phyloP scores from a whole-genome alignment of 2,113 vertebrate genomes.

The Anarhynchus alexandrinus region DNA sequence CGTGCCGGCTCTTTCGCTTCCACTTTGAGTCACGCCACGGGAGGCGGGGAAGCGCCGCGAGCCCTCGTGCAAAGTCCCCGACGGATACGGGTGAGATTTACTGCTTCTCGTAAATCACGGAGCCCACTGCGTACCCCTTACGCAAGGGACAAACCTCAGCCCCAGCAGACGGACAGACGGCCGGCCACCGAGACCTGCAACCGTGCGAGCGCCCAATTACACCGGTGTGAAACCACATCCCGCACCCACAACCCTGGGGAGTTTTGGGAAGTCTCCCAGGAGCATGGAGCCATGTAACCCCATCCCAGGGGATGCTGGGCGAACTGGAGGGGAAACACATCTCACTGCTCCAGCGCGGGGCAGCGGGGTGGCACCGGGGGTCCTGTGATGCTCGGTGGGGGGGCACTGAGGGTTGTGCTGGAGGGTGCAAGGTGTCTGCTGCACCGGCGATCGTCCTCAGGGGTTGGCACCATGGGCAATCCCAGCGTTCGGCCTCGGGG shows the following conservation, averaged over 20 bases:
- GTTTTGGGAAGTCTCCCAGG: not conserved
- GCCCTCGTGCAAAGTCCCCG: not conserved
- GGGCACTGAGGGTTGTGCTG: not conserved
- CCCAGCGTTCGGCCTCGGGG: fast-evolving
- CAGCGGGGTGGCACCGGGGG: fast-evolving
- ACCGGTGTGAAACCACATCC: not conserved
- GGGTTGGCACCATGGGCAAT: fast-evolving
- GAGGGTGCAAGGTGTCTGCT: not conserved
- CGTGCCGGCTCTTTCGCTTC: fast-evolving
- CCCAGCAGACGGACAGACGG: not conserved
- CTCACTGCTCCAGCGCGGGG: fast-evolving
- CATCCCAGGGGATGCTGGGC: fast-evolving
- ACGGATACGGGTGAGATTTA: fast-evolving
- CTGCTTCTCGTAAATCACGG: not conserved
- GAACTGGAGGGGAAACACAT: not conserved
- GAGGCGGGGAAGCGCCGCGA: not conserved
- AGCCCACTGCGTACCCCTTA: not conserved
- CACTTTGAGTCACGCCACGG: not conserved
- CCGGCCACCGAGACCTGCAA: not conserved
- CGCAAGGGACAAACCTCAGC: not conserved
- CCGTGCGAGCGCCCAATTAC: fast-evolving
- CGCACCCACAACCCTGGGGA: not conserved
- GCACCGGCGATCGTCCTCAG: fast-evolving
- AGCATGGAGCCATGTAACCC: fast-evolving
- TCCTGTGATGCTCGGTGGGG: fast-evolving